Evolutionary conservation across 2,113 vertebrate genomes (phyloP).

Genomic region (Vidua macroura): DNA sequence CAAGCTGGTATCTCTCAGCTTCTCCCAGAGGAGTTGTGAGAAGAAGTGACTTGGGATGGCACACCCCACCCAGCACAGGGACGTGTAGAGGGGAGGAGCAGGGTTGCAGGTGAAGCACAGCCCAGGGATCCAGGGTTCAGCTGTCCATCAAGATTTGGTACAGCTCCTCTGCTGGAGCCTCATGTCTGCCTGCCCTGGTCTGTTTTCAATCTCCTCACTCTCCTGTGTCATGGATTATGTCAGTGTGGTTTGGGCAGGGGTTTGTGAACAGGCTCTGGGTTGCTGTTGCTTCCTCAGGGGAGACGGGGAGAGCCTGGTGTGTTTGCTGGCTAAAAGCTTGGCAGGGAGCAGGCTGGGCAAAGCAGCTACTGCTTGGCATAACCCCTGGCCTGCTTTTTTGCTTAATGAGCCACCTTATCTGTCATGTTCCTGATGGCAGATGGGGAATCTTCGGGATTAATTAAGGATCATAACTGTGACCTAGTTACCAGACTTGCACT

Average conservation of each 20-base stretch:
- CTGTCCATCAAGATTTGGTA: neutral
- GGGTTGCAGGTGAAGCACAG: neutral
- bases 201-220: neutral
- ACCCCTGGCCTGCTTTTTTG: neutral
- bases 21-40: neutral
- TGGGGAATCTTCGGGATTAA: slow-evolving; percentile 44
- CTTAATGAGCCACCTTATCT: slow-evolving; percentile 9
- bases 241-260: neutral
- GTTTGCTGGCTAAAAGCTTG: neutral
- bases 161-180: neutral
- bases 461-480: slow-evolving; percentile 58
- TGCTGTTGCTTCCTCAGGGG: accelerated
- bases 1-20: neutral
- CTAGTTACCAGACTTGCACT: slow-evolving; percentile 41
- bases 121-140: neutral
- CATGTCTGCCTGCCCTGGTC: neutral
- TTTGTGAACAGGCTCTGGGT: neutral
- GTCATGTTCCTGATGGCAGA: neutral
- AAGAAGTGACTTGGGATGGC: neutral
- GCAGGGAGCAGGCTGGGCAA: neutral
- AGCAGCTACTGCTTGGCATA: neutral
- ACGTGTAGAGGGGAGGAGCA: neutral
- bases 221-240: neutral
- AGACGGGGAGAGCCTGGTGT: neutral
- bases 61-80: neutral